A percentile compares a stretch with the other conserved stretches of the same genome.
Conservation (phyloP, 2,113 vertebrate species). For the Xyrauchen texanus region DNA sequence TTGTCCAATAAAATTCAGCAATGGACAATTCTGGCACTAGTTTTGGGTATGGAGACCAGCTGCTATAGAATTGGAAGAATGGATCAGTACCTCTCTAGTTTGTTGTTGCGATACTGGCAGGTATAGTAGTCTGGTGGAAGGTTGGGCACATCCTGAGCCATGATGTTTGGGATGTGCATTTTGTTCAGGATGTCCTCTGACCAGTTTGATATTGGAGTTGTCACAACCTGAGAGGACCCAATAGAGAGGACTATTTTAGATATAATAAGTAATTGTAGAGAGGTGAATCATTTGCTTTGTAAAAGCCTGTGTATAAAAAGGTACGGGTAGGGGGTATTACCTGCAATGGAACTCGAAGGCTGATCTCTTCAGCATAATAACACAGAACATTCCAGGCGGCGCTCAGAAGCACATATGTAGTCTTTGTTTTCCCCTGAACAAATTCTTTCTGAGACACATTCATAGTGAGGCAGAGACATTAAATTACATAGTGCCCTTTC, state of each 20-base stretch:
- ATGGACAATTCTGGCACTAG: neutral
- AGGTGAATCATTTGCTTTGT: neutral
- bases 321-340: constrained; percentile 52
- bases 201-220: constrained; percentile 67
- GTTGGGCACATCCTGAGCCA: constrained; percentile 74
- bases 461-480: neutral
- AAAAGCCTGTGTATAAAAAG: too few relatives aligned
- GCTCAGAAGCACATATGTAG: constrained; percentile 70
- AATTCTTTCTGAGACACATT: constrained; percentile 55
- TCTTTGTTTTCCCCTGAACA: constrained; percentile 53
- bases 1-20: too few relatives aligned
- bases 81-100: constrained; percentile 71
- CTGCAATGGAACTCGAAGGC: constrained; percentile 76
- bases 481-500: neutral
- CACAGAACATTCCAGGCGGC: constrained; percentile 76
- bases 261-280: neutral
- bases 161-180: constrained; percentile 68
- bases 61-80: neutral
- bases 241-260: neutral
- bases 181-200: constrained; percentile 62
- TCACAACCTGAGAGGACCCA: constrained; percentile 65
- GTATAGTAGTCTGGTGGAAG: constrained; percentile 71
- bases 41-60: neutral
- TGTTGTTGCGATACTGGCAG: constrained; percentile 78
- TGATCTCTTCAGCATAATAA: constrained; percentile 78